Base-by-base conservation (phyloP, 2,888 invertebrate genomes). In the Automeris io region DNA sequence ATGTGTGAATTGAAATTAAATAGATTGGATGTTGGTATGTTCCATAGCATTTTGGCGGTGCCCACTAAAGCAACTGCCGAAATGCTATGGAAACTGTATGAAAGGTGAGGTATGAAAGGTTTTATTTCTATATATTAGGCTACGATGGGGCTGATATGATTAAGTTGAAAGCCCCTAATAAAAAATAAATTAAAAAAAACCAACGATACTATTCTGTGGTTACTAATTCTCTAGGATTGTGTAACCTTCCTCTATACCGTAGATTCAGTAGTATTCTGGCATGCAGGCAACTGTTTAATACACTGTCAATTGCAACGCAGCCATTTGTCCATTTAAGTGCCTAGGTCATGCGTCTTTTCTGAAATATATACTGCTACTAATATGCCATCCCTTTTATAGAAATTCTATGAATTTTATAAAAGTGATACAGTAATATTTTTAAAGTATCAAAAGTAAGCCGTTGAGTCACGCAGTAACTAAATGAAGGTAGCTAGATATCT, bases 321-420 rank as follows among this genome's bases (percentile, higher is more conserved):
- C 85, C 72, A 82, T 86, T 85, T 83, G 79, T 86, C 80, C 68
- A 62, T 72, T 79, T 82, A 80, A 85, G 78, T 83, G 70, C 77
- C 70, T 53, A 45, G 47, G 47, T 54, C 59, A 64, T 76, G 75
- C 72, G 72, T 75, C 72, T 68, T 56, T 46, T 52, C 52, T 58
- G 58, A 69, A 65, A 70, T 75, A 77, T 64, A 65, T 51, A 64
- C 60, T 61, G 58, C 64, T 54, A 51, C 50, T 45, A 40, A 51
- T 46, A 43, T 35, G 49, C 43, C 42, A 42, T 38, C 29, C 33
- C 36, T 38, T 41, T 26, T 38, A 29, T 31, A 37, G 31, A 37
- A 37, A 32, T 22, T 31, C 37, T 16, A 32, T 37, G 37, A 37
- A 37, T 37, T 37, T 32, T 37, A 37, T 37, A 32, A 37, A 16